These are phyloP conservation scores for Galaxea fascicularis DNA, from an alignment of 92 coral and sea anemone species.

Conservation along the genomic window DNA sequence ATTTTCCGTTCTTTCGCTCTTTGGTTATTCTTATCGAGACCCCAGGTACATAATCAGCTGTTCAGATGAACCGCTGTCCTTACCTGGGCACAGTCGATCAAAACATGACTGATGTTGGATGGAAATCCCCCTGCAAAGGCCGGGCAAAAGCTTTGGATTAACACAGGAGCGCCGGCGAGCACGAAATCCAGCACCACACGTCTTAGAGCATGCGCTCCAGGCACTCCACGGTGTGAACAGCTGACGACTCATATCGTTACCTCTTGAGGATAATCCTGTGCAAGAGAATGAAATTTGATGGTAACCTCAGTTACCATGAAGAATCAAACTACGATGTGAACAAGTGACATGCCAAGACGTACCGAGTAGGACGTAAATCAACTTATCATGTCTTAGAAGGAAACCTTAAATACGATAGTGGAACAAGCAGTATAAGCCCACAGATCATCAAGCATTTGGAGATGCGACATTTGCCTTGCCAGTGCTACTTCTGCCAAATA, in stretches of 20 bases:
- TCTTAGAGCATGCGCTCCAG: conserved; percentile 86
- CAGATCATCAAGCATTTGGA: no score
- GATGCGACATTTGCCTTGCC: no score
- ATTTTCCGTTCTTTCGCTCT: background rate
- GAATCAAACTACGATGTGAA: background rate
- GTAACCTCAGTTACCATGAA: background rate
- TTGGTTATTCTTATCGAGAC: background rate
- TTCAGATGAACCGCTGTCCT: background rate
- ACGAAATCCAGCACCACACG: conserved; percentile 80
- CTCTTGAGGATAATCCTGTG: conserved; percentile 20
- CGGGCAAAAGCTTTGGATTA: conserved; percentile 69
- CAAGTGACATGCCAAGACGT: no score
- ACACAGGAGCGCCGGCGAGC: conserved; percentile 74
- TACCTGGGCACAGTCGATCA: conserved; percentile 67
- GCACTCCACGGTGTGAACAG: conserved; percentile 72
- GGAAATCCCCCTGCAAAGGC: conserved; percentile 63
- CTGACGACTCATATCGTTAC: conserved; percentile 34
- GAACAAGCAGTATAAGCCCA: no score
- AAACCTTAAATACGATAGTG: no score
- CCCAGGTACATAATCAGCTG: background rate
- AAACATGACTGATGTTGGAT: conserved; percentile 73
- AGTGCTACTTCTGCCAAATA: no score
- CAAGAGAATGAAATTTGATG: background rate
- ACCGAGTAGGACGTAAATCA: no score
- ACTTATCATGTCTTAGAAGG: no score